Percentiles rank a stretch among this genome's conserved stretches.
Conservation (phyloP, 2,113 vertebrate genomes). For the Vicugna pacos region DNA sequence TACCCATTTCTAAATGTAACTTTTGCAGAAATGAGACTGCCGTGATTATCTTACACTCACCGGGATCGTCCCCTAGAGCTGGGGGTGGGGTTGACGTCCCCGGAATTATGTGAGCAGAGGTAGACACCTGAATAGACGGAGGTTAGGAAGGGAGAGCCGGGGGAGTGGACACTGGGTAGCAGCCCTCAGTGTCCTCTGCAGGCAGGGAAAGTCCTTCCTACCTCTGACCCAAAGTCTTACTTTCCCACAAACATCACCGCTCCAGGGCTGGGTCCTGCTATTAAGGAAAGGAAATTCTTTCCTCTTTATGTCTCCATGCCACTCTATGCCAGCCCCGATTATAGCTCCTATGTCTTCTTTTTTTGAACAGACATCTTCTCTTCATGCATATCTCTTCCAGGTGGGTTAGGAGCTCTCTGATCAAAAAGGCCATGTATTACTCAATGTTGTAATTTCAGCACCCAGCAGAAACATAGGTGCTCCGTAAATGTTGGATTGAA, state of each 20-base stretch:
- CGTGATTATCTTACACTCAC: not conserved
- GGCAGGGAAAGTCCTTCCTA: not conserved
- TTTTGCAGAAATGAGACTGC: not conserved
- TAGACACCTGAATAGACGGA: not conserved
- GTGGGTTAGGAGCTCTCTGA: not conserved
- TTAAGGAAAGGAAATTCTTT: not conserved
- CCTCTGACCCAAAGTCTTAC: not conserved
- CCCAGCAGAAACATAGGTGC: not conserved
- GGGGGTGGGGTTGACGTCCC: not conserved
- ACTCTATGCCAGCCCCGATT: not conserved
- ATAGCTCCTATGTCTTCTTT: not conserved
- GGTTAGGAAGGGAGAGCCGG: not conserved
- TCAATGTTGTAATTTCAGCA: not conserved
- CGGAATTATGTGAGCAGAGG: not conserved
- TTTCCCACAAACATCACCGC: not conserved
- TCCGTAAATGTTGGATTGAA: not conserved
- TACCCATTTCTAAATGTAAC: not conserved
- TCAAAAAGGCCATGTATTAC: not conserved
- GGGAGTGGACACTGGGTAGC: fast-evolving
- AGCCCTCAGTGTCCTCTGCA: not conserved
- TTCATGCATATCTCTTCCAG: not conserved
- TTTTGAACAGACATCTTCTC: not conserved
- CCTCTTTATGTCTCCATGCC: not conserved
- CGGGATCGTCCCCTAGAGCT: not conserved
- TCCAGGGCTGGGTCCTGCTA: not conserved